Percentiles rank a stretch among this genome's conserved stretches.
phyloP scores from a whole-genome alignment of 2,797 vertebrate species.

The Cephalopachus bancanus region DNA sequence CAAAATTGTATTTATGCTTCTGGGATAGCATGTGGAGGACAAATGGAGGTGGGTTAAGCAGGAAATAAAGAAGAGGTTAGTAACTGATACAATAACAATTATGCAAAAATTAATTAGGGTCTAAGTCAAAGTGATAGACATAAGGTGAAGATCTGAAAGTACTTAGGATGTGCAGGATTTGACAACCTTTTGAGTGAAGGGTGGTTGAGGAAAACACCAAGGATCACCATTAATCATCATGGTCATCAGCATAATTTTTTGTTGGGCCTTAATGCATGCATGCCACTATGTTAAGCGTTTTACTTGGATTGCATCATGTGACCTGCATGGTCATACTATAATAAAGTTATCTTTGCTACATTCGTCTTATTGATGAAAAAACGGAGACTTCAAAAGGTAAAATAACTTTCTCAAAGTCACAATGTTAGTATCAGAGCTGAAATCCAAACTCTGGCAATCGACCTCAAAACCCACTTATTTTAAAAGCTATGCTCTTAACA shows the following conservation, averaged over 20 bases:
- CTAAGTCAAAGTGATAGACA: conserved; percentile 61
- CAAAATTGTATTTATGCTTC: conserved; percentile 43
- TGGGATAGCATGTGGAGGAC: background rate
- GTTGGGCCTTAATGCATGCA: background rate
- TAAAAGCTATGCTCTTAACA: background rate
- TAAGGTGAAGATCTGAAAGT: background rate
- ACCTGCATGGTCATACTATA: background rate
- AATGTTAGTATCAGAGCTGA: background rate
- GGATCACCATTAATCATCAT: background rate
- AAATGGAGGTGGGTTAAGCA: background rate
- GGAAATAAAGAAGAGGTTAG: conserved; percentile 14
- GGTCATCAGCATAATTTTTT: background rate
- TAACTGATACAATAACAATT: background rate
- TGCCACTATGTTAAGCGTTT: background rate
- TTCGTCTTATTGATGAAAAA: background rate
- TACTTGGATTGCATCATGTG: background rate
- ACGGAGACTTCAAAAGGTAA: background rate
- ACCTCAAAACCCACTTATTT: background rate
- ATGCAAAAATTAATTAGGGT: conserved; percentile 63
- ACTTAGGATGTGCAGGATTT: background rate
- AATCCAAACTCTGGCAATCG: background rate
- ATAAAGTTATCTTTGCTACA: background rate
- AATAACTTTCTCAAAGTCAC: background rate
- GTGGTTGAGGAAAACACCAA: background rate
- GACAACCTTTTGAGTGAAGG: conserved; percentile 34